Evolutionary conservation across 2,888 invertebrate genomes (phyloP).

Genomic region (Panorpa germanica): DNA sequence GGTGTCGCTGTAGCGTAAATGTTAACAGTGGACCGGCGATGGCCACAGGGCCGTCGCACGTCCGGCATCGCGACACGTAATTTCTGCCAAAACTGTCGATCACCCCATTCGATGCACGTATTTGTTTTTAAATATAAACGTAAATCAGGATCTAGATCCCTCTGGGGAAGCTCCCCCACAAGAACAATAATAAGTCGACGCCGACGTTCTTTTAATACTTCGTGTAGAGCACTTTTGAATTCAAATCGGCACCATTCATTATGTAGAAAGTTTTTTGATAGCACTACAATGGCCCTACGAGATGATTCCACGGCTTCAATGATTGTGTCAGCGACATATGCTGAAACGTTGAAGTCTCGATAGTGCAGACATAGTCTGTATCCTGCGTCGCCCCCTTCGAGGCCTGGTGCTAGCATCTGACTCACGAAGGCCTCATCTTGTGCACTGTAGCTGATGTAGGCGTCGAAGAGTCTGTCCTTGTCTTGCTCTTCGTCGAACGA

Average conservation of each 20-base stretch:
- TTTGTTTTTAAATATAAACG: conserved; percentile 77
- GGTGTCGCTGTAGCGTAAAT: conserved; percentile 55
- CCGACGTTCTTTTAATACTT: conserved; percentile 70
- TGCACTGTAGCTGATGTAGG: conserved; percentile 86
- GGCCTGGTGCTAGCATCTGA: conserved; percentile 70
- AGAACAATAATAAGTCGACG: conserved; percentile 79
- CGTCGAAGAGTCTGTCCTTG: conserved; percentile 79
- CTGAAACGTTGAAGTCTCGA: conserved; percentile 74
- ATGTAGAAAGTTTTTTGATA: conserved; percentile 84
- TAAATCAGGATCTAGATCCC: conserved; percentile 80
- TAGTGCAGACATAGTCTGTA: conserved; percentile 84
- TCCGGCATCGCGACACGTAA: conserved; percentile 81
- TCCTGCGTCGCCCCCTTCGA: conserved; percentile 64
- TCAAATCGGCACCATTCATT: conserved; percentile 93
- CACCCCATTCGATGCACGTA: conserved; percentile 84
- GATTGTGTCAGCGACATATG: conserved; percentile 81
- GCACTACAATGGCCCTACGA: conserved; percentile 70
- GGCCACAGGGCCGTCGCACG: conserved; percentile 39
- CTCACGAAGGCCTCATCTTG: conserved; percentile 85
- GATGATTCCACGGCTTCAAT: conserved; percentile 84
- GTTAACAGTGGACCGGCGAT: conserved; percentile 47
- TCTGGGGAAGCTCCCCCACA: conserved; percentile 73
- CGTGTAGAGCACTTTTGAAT: conserved; percentile 83
- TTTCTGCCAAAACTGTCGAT: conserved; percentile 94
- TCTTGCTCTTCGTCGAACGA: conserved; percentile 64